A percentile compares a stretch with the other conserved stretches of the same genome.
These are phyloP conservation scores for Diaperis boleti DNA, from an alignment of 2,888 invertebrate genomes.

Conservation along the genomic window DNA sequence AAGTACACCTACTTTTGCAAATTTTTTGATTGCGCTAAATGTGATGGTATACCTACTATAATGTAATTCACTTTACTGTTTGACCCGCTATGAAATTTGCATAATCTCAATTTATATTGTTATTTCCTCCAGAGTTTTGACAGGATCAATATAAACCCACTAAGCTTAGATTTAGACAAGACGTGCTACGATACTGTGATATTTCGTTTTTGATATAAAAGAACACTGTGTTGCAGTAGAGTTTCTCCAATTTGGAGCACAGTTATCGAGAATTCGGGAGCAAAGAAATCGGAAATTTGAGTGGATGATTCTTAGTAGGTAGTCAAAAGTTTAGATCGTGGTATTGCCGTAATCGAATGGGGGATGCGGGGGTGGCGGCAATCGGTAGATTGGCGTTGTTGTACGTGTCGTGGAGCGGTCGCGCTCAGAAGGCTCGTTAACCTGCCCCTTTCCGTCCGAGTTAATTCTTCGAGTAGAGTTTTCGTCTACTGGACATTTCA, in stretches of 20 bases:
- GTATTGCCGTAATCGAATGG: constrained; percentile 15
- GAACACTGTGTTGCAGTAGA: too few species aligned
- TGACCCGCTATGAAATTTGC: too few species aligned
- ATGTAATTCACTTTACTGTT: too few species aligned
- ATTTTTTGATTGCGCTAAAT: too few species aligned
- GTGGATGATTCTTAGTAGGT: not conserved
- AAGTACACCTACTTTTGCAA: too few species aligned
- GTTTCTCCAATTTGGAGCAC: not conserved
- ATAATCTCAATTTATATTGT: too few species aligned
- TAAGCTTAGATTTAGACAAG: too few species aligned
- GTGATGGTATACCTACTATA: too few species aligned
- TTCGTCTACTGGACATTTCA: constrained; percentile 48
- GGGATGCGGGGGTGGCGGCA: constrained; percentile 23
- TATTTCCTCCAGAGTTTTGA: too few species aligned
- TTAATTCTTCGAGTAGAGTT: constrained; percentile 50
- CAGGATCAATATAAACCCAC: too few species aligned
- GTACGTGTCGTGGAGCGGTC: constrained; percentile 49
- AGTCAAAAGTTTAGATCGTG: constrained; percentile 17
- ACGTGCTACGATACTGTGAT: too few species aligned
- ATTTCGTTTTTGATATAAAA: too few species aligned
- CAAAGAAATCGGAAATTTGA: constrained; percentile 9
- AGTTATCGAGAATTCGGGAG: not conserved
- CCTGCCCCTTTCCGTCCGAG: constrained; percentile 51
- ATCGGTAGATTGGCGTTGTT: constrained; percentile 53
- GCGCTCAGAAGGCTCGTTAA: constrained; percentile 51